Conservation (phyloP, 2,113 vertebrate species). For the Sakesphorus luctuosus region DNA sequence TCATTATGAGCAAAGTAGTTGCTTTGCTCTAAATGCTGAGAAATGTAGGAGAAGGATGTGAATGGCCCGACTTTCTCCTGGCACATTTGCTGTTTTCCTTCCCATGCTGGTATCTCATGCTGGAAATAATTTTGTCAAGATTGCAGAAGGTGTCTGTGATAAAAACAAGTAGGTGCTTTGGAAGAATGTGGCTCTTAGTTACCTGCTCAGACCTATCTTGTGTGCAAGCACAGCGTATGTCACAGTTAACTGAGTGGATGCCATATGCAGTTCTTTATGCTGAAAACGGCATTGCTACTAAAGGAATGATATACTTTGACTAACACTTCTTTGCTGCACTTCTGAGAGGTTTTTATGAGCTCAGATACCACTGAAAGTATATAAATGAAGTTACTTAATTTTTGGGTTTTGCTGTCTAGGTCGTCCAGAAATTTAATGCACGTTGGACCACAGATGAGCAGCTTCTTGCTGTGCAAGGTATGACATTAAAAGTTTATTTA, state of each 20-base stretch:
- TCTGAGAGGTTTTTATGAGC: not conserved
- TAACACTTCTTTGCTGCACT: not conserved
- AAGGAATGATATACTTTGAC: not conserved
- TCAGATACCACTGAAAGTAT: not conserved
- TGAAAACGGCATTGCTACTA: not conserved
- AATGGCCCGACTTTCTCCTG: not conserved
- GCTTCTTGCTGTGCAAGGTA: slow-evolving; percentile 97
- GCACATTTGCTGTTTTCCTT: not conserved
- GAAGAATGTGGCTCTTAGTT: not conserved
- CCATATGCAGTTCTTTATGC: not conserved
- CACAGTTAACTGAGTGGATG: not conserved
- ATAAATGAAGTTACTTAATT: not conserved
- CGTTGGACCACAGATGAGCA: slow-evolving; percentile 98
- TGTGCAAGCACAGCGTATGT: not conserved
- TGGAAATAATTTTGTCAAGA: not conserved
- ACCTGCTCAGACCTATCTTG: not conserved
- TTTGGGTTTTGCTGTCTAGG: slow-evolving; percentile 70
- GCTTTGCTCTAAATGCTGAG: not conserved
- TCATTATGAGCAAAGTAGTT: not conserved
- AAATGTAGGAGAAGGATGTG: not conserved
- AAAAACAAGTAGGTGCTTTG: not conserved
- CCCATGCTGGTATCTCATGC: not conserved
- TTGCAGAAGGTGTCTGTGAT: not conserved
- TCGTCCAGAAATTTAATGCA: slow-evolving; percentile 89
- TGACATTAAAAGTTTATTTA: not conserved